These are phyloP conservation scores for Tretioscincus oriximinensis DNA, from an alignment of 2,113 vertebrate genomes.

Conservation along the genomic window DNA sequence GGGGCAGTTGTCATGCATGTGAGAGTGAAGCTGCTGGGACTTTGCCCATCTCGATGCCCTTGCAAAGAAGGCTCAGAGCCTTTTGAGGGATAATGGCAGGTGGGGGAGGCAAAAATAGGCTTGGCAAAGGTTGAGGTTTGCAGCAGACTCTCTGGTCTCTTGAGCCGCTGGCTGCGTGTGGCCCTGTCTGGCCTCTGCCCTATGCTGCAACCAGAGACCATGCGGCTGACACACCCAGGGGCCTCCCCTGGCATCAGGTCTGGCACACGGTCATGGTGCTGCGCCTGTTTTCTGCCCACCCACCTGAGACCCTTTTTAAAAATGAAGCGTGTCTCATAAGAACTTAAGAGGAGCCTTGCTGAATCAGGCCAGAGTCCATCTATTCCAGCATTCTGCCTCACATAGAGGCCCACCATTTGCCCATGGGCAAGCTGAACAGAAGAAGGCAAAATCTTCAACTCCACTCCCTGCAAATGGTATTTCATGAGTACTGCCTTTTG, in stretches of 20 bases:
- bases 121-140: not conserved
- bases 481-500: no score
- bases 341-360: no score
- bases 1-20: not conserved
- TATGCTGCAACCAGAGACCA: no score
- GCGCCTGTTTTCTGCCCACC: not conserved
- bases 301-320: no score
- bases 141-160: not conserved
- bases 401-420: no score
- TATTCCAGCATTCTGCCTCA: no score
- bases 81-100: conserved; percentile 53
- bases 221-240: not conserved
- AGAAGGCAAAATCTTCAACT: no score
- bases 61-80: not conserved
- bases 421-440: no score
- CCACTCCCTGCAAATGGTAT: no score
- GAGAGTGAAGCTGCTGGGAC: not conserved
- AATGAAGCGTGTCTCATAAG: no score
- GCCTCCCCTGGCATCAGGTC: not conserved
- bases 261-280: no score
- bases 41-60: not conserved
- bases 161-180: not conserved
- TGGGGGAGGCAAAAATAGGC: conserved; percentile 60
- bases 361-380: no score
- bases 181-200: not conserved